Evolutionary conservation across 1,140 invertebrate species (phyloP).

Genomic region (Tribolium castaneum): DNA sequence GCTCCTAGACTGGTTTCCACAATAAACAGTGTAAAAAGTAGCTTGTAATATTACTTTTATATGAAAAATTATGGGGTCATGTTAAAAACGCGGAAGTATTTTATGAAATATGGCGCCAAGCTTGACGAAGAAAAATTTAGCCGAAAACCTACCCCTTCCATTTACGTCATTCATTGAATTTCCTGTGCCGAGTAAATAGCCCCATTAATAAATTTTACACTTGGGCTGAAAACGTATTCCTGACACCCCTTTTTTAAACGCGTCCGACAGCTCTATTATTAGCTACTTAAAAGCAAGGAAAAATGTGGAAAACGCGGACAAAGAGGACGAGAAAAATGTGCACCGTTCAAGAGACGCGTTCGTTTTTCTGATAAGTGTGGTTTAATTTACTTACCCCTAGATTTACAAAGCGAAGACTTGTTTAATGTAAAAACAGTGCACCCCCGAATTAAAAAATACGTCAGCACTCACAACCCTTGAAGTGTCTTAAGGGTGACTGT

Average conservation of each 20-base stretch:
- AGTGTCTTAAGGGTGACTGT: constrained; percentile 36
- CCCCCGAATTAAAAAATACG: constrained; percentile 30
- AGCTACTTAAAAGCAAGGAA: neutral
- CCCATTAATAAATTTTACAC: neutral
- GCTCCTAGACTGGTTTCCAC: too few relatives aligned
- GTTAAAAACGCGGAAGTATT: neutral
- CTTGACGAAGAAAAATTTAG: neutral
- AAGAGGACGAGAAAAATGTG: neutral
- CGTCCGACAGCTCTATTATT: neutral
- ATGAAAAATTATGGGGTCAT: too few relatives aligned
- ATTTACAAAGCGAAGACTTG: constrained; percentile 2
- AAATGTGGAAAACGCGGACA: neutral
- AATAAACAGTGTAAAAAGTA: too few relatives aligned
- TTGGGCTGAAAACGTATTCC: neutral
- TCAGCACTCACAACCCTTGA: constrained; percentile 24
- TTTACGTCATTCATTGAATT: neutral
- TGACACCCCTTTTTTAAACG: neutral
- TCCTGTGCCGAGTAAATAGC: neutral
- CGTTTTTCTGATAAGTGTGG: neutral
- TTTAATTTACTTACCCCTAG: neutral
- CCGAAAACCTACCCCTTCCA: neutral
- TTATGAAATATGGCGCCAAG: neutral
- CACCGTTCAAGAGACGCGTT: neutral
- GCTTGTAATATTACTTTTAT: too few relatives aligned
- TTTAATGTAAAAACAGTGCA: constrained; percentile 31